Base-by-base conservation (phyloP, 2,797 vertebrate species). In the Scomberomorus guttatus region DNA sequence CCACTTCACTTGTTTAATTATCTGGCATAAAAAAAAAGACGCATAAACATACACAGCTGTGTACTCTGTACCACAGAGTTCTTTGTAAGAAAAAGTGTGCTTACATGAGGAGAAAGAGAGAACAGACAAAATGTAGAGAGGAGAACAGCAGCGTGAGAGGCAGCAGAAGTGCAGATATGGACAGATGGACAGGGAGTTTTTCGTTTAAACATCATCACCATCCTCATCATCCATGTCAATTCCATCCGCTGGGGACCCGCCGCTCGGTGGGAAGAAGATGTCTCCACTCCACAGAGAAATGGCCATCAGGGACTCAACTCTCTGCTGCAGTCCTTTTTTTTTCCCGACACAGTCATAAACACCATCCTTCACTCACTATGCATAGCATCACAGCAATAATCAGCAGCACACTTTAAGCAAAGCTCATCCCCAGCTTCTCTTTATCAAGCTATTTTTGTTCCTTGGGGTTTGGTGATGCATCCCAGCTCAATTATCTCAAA, bases 201-300 rank as follows among this genome's bases (percentile, higher is more conserved):
- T 72, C 72, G 15, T 93, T 93, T 88, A 90, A 92, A 94, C 90
- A 90, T 92, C 91, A 94, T 94, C 92, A 91, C 90, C 83, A 60
- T 93, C 87, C 92, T 94, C 93, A 93, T 95, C 93, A 94, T 92
- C 90, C 89, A 93, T 93, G 90, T 93, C 90, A 94, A 85, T 83
- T 79, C 76, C 80, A 70, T 84, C 87, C 93, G 63, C 89, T 39
- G 58, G 93, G 93, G 93, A 94, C 59, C 77, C 32, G 52, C 78
- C 34, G 83, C 80, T 89, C 92, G 87, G 82, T 87, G 89, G 91
- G 90, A 92, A 83, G 91, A 92, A 88, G 85, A 93, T 90, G 86
- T 82, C 82, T 86, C 55, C 39, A 44, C 87, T 94, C 94, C 93
- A 46, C 85, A 75, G 94, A 94, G 95, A 92, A 86, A 86, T 83